Percentiles rank a stretch among this genome's conserved stretches.
phyloP scores from a whole-genome alignment of 1,140 invertebrate species.

The Temnothorax longispinosus region DNA sequence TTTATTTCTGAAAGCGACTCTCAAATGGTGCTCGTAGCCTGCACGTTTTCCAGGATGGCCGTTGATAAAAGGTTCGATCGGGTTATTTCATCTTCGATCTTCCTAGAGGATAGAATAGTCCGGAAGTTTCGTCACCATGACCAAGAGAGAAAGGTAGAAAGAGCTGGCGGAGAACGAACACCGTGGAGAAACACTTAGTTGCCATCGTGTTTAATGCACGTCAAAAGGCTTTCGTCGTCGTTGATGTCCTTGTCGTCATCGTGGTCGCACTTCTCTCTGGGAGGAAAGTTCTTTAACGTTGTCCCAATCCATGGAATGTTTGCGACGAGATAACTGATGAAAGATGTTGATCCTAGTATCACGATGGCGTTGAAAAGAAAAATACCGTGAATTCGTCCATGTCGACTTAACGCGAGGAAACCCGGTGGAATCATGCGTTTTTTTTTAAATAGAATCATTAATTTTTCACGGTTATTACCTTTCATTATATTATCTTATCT shows the following conservation, averaged over 20 bases:
- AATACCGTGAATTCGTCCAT: slow-evolving; percentile 16
- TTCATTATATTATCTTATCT: not conserved
- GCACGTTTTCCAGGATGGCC: slow-evolving; percentile 7
- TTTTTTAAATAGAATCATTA: not conserved
- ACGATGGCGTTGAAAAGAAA: slow-evolving; percentile 3
- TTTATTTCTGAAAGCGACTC: slow-evolving; percentile 48
- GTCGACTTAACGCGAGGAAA: slow-evolving; percentile 46
- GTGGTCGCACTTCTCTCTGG: slow-evolving; percentile 46
- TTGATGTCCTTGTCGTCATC: not conserved
- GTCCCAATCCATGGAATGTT: slow-evolving; percentile 66
- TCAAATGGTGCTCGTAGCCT: slow-evolving; percentile 52
- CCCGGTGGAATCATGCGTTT: not conserved
- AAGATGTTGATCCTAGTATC: slow-evolving; percentile 64
- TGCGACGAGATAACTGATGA: slow-evolving; percentile 75
- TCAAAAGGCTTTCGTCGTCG: slow-evolving; percentile 76
- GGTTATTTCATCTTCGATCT: not conserved
- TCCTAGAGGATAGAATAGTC: slow-evolving; percentile 46
- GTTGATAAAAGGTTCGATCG: slow-evolving; percentile 44
- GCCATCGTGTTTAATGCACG: slow-evolving; percentile 77
- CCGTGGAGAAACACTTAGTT: slow-evolving; percentile 77
- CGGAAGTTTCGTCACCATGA: slow-evolving; percentile 54
- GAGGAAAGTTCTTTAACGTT: slow-evolving; percentile 73
- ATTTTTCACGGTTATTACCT: not conserved
- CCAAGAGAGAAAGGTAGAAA: slow-evolving; percentile 63
- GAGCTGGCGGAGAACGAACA: slow-evolving; percentile 63